These are phyloP conservation scores for Apocrypta bakeri DNA, from an alignment of 1,140 invertebrate genomes.

Conservation along the genomic window DNA sequence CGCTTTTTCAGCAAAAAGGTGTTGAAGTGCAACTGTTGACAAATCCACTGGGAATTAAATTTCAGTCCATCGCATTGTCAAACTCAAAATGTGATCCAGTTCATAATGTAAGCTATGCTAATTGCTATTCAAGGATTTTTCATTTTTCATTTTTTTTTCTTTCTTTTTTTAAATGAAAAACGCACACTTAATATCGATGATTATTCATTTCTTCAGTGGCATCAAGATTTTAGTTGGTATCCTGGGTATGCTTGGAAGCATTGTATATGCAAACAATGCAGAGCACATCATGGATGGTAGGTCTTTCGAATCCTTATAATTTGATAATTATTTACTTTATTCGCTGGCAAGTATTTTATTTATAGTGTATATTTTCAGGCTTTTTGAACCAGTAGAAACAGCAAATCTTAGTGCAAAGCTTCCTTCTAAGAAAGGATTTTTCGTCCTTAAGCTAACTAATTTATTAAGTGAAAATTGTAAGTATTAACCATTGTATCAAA, in stretches of 20 bases:
- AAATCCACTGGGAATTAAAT: conserved; percentile 74
- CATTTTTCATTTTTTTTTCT: neutral
- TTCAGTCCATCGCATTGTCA: conserved; percentile 72
- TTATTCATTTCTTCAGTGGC: conserved; percentile 61
- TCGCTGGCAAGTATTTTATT: neutral
- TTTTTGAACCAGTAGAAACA: conserved; percentile 63
- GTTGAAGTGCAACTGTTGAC: conserved; percentile 73
- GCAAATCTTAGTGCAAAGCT: conserved; percentile 50
- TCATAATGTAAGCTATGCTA: conserved; percentile 51
- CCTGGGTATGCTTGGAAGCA: conserved; percentile 73
- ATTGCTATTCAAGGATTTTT: too few species aligned
- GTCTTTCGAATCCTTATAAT: conserved; percentile 38
- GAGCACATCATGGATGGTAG: conserved; percentile 72
- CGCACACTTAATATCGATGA: too few species aligned
- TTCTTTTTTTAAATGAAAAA: neutral
- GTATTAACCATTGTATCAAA: conserved; percentile 38
- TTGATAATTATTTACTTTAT: neutral
- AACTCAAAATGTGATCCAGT: conserved; percentile 73
- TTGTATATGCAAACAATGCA: conserved; percentile 70
- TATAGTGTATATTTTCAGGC: conserved; percentile 56
- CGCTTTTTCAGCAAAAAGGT: conserved; percentile 72
- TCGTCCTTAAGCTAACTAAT: conserved; percentile 62
- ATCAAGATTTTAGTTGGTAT: conserved; percentile 66
- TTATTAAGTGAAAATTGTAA: conserved; percentile 66
- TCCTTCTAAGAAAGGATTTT: conserved; percentile 62